Conservation (phyloP, 2,797 vertebrate species). For the Podarcis siculus region DNA sequence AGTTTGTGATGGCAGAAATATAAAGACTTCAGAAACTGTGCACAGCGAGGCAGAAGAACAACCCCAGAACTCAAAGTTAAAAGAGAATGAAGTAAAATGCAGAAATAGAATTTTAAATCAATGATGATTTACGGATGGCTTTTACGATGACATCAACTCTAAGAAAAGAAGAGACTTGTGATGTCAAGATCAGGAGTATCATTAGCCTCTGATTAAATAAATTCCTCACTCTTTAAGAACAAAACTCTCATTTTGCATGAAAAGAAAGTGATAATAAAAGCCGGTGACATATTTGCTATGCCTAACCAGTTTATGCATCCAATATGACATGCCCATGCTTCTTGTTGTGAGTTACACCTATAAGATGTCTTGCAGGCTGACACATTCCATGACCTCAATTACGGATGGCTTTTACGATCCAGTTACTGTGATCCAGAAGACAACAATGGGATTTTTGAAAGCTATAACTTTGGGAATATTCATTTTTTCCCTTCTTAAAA, state of each 20-base stretch:
- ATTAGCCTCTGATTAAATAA: constrained; percentile 55
- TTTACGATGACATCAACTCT: constrained; percentile 39
- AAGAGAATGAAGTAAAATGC: constrained; percentile 25
- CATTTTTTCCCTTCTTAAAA: background rate
- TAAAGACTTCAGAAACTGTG: constrained; percentile 3
- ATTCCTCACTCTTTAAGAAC: constrained; percentile 26
- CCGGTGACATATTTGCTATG: constrained; percentile 10
- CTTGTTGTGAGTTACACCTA: constrained; percentile 3
- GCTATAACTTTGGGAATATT: background rate
- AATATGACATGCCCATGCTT: background rate
- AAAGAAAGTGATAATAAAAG: constrained; percentile 26
- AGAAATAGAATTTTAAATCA: constrained; percentile 43
- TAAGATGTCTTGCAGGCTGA: background rate
- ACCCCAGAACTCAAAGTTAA: constrained; percentile 39
- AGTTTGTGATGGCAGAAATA: fast-evolving
- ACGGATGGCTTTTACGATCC: background rate
- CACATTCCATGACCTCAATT: background rate
- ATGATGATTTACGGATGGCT: no score
- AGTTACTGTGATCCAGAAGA: background rate
- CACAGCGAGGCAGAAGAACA: constrained; percentile 2
- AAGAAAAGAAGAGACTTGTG: constrained; percentile 50
- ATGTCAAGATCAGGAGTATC: constrained; percentile 36
- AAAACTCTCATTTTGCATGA: constrained; percentile 27
- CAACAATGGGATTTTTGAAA: constrained; percentile 21
- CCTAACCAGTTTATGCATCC: constrained; percentile 15